Conservation (phyloP, 64 coral and sea anemone species). For the Stichodactyla helianthus region DNA sequence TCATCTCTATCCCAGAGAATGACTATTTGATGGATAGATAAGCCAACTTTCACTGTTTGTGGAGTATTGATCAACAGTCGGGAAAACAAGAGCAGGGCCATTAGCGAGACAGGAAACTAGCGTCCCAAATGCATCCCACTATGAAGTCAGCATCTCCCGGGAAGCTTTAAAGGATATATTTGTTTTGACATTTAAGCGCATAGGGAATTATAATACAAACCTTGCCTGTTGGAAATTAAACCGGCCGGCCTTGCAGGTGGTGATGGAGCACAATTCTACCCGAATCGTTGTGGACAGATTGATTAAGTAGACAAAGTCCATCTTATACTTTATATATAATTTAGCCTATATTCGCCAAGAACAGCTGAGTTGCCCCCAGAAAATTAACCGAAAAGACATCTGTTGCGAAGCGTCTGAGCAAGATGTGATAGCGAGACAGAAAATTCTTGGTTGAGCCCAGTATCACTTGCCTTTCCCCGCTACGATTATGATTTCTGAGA, state of each 20-base stretch:
- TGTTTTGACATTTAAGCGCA: constrained; percentile 2
- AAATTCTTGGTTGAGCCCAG: not conserved
- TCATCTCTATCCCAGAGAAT: not conserved
- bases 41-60: not conserved
- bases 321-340: not conserved
- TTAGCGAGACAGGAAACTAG: constrained; percentile 6
- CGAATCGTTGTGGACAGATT: not conserved
- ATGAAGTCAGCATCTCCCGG: not conserved
- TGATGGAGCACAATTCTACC: not conserved
- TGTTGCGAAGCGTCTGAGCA: not conserved
- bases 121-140: not conserved
- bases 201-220: not conserved
- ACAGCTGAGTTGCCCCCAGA: not conserved
- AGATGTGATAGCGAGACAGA: not conserved
- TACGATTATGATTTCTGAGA: not conserved
- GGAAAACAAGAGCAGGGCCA: not conserved
- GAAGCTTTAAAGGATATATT: not conserved
- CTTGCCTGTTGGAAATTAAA: not conserved
- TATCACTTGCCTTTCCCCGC: not conserved
- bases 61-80: not conserved
- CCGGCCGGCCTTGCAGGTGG: not conserved
- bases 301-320: not conserved
- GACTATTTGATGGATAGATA: not conserved
- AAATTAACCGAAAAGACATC: not conserved
- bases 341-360: not conserved